Conservation (phyloP, 1,140 invertebrate genomes). For the Drosophila pseudoobscura region DNA sequence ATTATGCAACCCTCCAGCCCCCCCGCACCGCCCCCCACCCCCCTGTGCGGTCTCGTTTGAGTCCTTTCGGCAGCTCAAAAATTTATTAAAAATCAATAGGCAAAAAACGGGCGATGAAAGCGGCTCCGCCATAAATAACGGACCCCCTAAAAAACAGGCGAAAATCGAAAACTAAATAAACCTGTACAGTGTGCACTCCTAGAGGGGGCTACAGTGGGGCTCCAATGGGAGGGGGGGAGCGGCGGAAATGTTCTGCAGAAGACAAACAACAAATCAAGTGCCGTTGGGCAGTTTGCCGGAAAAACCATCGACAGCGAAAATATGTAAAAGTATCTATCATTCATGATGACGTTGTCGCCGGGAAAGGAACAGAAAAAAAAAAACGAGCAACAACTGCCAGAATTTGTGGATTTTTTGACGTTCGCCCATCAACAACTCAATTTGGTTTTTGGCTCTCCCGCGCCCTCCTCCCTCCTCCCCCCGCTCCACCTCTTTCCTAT, state of each 20-base stretch:
- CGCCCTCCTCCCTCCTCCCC: too few relatives aligned
- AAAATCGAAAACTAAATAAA: conserved; percentile 71
- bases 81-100: conserved; percentile 79
- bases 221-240: neutral
- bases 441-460: conserved; percentile 44
- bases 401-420: conserved; percentile 67
- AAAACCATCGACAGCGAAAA: conserved; percentile 63
- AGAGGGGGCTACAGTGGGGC: neutral
- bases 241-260: conserved; percentile 71
- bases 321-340: conserved; percentile 80
- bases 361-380: conserved; percentile 21
- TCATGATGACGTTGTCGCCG: conserved; percentile 58
- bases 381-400: conserved; percentile 16
- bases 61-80: conserved; percentile 56
- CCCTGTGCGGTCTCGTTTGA: conserved; percentile 45
- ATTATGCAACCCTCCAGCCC: conserved; percentile 57
- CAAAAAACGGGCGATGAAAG: conserved; percentile 24
- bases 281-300: conserved; percentile 59
- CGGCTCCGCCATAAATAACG: conserved; percentile 66
- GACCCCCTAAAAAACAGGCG: conserved; percentile 20
- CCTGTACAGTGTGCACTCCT: conserved; percentile 10
- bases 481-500: neutral
- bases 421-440: conserved; percentile 67
- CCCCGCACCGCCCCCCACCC: too few relatives aligned
- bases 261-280: conserved; percentile 80